phyloP scores from a whole-genome alignment of 2,113 vertebrate genomes.

The Petaurus breviceps region DNA sequence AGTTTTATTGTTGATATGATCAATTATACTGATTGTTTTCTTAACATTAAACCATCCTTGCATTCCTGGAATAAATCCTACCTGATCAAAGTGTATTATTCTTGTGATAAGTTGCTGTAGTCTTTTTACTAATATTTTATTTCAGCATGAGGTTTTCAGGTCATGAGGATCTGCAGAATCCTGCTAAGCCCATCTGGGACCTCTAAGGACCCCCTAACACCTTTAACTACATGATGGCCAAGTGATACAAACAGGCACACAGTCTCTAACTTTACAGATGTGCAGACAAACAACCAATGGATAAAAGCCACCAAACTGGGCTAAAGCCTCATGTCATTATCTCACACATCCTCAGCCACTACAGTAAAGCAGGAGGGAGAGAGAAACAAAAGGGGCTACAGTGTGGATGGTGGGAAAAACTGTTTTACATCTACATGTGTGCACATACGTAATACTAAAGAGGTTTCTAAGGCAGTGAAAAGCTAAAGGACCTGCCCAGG shows the following conservation, averaged over 20 bases:
- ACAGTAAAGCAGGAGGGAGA: not conserved
- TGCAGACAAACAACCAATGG: slow-evolving; percentile 10
- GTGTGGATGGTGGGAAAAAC: not conserved
- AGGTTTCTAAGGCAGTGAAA: not conserved
- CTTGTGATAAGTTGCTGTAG: too few species aligned
- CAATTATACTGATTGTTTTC: too few species aligned
- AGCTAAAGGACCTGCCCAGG: not conserved
- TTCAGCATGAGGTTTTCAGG: not conserved
- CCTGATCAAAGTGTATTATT: too few species aligned
- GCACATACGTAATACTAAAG: not conserved
- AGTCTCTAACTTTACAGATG: not conserved
- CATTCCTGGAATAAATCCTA: too few species aligned
- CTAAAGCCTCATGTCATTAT: not conserved
- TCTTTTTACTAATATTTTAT: too few species aligned
- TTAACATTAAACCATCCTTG: too few species aligned
- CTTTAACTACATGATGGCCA: not conserved
- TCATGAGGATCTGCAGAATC: not conserved
- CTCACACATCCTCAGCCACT: not conserved
- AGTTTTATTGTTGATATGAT: too few species aligned
- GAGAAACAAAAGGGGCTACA: not conserved
- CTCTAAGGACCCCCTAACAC: not conserved
- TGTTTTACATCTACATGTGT: not conserved
- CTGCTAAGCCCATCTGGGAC: not conserved
- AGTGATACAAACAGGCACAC: not conserved
- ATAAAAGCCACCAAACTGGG: slow-evolving; percentile 9